Base-by-base conservation (phyloP, 2,888 invertebrate genomes). In the Noctua janthina region DNA sequence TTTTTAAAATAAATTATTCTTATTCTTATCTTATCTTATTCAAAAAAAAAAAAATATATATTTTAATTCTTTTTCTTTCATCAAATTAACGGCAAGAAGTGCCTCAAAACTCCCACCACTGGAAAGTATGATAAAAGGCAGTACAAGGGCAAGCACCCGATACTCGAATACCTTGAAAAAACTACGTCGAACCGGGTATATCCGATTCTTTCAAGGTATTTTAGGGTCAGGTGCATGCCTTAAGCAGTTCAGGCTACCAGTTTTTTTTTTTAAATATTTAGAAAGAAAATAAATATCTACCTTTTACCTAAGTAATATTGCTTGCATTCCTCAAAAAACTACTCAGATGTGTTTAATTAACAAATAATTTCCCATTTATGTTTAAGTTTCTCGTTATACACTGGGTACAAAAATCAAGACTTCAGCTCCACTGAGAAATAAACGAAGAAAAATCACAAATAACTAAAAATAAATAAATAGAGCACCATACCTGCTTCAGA, bases 401-500 rank as follows among this genome's bases (percentile, higher is more conserved):
- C 17, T 46, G 1, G 7, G 2, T 10, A 17, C 17, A 43, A 17
- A 43, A 17, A 62, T 64, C 5, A 17, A 17, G 8, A 17, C 17
- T 13, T 0, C 13, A 20, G 8, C 3, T 4, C 23, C 54, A 62
- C 15, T 29, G 7, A 66, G 20, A 56, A 46, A 56, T 46, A 8
- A 35, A 13, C 7, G 1, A 15, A 1, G n/a, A 20, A 67, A 56
- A 39, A 46, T 67, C 15, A 39, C 7, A 7, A 20, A 13, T 10
- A 20, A 17, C 13, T 59, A 29, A 15, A 64, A 23, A 39, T 56
- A 56, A 56, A 82, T 78, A 59, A 59, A 66, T 66, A 70, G 4
- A 59, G 20, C 68, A 66, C 1, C 39, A n/a, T 64, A 74, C 69
- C 64, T 59, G 51, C 74, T 46, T 15, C 39, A 11, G 46, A 7